Conservation (phyloP, 2,113 vertebrate genomes). For the Dipodomys merriami region DNA sequence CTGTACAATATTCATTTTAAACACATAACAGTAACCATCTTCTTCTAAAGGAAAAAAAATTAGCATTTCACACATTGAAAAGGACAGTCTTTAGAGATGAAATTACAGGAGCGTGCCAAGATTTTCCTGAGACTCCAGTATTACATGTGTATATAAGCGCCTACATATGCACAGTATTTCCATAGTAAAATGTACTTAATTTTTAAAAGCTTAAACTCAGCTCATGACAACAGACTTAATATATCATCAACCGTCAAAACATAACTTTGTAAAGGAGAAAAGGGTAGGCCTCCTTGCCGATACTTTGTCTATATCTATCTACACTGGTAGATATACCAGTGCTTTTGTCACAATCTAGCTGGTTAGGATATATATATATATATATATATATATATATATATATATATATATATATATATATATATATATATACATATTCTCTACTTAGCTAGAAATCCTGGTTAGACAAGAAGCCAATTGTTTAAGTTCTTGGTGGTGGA, state of each 20-base stretch:
- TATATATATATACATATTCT: no score
- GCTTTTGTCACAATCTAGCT: no score
- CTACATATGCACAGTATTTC: background rate
- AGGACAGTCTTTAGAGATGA: background rate
- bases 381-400: no score
- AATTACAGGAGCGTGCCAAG: background rate
- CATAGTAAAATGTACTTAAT: background rate
- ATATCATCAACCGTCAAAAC: constrained; percentile 26
- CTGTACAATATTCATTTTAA: background rate
- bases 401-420: no score
- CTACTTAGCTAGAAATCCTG: no score
- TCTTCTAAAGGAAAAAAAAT: background rate
- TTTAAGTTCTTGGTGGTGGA: no score
- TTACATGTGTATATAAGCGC: background rate
- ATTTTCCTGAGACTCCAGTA: background rate
- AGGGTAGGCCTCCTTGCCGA: background rate
- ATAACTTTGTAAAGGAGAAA: constrained; percentile 28
- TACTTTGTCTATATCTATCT: no score
- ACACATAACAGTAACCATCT: background rate
- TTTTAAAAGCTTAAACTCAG: constrained; percentile 14
- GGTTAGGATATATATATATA: no score
- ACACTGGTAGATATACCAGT: background rate
- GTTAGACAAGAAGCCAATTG: no score
- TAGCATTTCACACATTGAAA: constrained; percentile 36
- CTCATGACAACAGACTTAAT: background rate